Evolutionary conservation across 2,888 invertebrate genomes (phyloP), one percentile per base, ranked within the genome.

Genomic region (Netelia melanura): DNA sequence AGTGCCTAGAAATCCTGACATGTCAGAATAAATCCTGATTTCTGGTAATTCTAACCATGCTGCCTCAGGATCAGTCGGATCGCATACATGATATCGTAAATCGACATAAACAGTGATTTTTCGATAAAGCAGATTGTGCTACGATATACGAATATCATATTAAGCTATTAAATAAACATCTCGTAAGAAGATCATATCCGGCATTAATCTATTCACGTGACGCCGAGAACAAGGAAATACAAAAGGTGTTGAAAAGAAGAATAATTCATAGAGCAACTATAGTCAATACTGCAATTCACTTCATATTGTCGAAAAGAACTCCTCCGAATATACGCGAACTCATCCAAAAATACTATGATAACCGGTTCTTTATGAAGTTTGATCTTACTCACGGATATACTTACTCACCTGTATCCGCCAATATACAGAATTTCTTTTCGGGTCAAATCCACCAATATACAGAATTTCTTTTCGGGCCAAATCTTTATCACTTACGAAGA

Each of bases 321-420:
- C 11, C 84, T 91, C 0, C 68, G 90, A 14, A 78, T 91, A 25
- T 89, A 92, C 78, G 92, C 91, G 0, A 21, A 21, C 21, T 70
- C 91, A 3, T 83, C 82, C 65, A 64, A 90, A 8, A 91, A 91
- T 9, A 25, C 81, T 43, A 91, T 92, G 77, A 82, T 87, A 23
- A 82, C 86, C 0, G 90, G 91, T 1, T 21, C 21, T 21, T 21
- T 21, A 21, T 21, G 1, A 21, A 1, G 0, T 21, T 21, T 21
- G 21, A 21, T 21, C 21, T 21, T 21, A 21, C 21, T 21, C 21
- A 21, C 21, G 21, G 21, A 21, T 21, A 21, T 21, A 21, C 21
- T 21, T 21, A 21, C 21, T 21, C 21, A 21, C 21, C 1, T 21
- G 21, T 21, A 21, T 21, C 64, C 79, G 87, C 30, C 76, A 85